These are phyloP conservation scores for Aramus guarauna DNA, from an alignment of 2,113 vertebrate species.

Conservation along the genomic window DNA sequence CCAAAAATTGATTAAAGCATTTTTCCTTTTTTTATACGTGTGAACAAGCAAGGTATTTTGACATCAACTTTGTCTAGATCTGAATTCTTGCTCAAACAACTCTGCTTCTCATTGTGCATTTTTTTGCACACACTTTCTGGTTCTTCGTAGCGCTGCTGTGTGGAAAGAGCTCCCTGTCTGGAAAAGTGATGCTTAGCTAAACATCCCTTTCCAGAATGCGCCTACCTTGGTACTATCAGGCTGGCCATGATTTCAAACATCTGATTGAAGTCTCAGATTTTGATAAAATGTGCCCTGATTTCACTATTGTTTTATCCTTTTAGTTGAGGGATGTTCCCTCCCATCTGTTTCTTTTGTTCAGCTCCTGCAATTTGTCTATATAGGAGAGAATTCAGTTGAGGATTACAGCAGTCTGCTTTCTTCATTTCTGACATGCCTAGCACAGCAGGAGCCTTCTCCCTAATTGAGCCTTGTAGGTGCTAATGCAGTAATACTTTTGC, in stretches of 20 bases:
- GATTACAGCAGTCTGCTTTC: neutral
- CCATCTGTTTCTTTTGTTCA: neutral
- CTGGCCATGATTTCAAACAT: neutral
- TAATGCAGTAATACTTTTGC: slow-evolving; percentile 5
- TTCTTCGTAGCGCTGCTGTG: neutral
- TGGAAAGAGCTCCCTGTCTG: neutral
- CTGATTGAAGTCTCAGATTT: neutral
- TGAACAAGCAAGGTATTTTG: neutral
- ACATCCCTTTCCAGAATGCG: neutral
- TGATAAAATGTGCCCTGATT: neutral
- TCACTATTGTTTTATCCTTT: neutral
- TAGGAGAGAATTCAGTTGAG: neutral
- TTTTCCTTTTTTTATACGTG: neutral
- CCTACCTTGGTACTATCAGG: neutral
- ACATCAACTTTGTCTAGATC: neutral
- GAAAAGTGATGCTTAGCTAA: neutral
- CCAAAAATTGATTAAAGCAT: neutral
- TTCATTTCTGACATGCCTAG: neutral
- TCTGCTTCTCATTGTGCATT: neutral
- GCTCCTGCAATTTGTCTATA: neutral
- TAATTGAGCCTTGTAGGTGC: neutral
- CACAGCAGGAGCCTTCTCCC: neutral
- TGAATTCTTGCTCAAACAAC: neutral
- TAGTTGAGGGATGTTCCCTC: neutral
- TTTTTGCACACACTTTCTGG: neutral